A percentile compares a stretch with the other conserved stretches of the same genome.
Conservation (phyloP, 1,140 invertebrate species). For the Oscheius sp. region DNA sequence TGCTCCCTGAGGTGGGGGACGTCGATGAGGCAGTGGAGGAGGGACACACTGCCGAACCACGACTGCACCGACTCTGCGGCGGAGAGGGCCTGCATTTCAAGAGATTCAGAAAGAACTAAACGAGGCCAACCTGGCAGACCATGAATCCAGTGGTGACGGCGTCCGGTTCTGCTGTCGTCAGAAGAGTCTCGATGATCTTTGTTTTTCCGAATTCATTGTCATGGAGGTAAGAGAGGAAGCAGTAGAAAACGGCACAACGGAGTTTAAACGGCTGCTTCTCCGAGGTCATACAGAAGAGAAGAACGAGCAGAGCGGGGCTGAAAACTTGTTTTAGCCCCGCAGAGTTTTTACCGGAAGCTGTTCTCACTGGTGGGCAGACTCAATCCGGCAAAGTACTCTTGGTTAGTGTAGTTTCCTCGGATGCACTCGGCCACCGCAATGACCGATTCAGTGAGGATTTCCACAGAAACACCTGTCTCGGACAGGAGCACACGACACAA, state of each 20-base stretch:
- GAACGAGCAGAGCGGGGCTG: conserved; percentile 83
- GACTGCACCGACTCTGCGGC: conserved; percentile 76
- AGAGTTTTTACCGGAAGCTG: no score
- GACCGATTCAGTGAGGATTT: conserved; percentile 85
- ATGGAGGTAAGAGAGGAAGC: conserved; percentile 91
- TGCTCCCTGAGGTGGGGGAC: conserved; percentile 75
- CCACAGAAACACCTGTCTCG: conserved; percentile 90
- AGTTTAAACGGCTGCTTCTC: conserved; percentile 90
- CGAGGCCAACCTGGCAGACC: neutral
- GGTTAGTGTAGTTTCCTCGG: conserved; percentile 82
- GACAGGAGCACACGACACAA: conserved; percentile 74
- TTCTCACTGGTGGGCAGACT: conserved; percentile 86
- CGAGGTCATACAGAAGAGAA: conserved; percentile 97
- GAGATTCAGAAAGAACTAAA: conserved; percentile 64
- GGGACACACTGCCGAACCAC: conserved; percentile 89
- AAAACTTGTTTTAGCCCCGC: conserved; percentile 46
- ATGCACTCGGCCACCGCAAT: conserved; percentile 91
- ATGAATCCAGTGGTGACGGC: conserved; percentile 69
- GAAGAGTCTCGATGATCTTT: conserved; percentile 79
- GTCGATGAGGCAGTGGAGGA: conserved; percentile 85
- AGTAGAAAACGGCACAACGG: conserved; percentile 90
- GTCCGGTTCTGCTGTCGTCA: conserved; percentile 78
- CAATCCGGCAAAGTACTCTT: conserved; percentile 86
- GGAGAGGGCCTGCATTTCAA: conserved; percentile 87
- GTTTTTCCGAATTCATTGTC: conserved; percentile 83